Percentiles rank a stretch among this genome's conserved stretches.
Evolutionary conservation across 2,113 vertebrate genomes (phyloP).

Genomic region (Spea bombifrons): DNA sequence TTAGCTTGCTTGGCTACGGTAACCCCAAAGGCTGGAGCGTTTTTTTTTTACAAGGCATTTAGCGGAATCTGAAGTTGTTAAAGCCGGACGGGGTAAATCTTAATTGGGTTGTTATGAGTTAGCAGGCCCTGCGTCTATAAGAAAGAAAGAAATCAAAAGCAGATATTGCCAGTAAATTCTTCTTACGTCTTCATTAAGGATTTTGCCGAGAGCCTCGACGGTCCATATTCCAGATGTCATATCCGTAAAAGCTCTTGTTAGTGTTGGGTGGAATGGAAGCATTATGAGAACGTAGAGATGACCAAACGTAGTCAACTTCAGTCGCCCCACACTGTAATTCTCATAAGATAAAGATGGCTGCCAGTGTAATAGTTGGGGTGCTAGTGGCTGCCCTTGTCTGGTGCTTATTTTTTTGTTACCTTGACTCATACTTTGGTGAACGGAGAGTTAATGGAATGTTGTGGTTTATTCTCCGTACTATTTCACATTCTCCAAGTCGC

Average conservation of each 20-base stretch:
- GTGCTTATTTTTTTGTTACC: neutral
- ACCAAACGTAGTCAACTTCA: no score
- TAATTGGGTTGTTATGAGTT: constrained; percentile 42
- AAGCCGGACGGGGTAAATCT: constrained; percentile 7
- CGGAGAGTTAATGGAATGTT: neutral
- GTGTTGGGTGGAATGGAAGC: neutral
- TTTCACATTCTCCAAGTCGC: neutral
- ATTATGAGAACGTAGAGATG: no score
- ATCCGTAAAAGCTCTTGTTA: constrained; percentile 13
- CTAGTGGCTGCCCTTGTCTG: neutral
- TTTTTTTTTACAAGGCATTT: constrained; percentile 33
- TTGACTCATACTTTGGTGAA: no score
- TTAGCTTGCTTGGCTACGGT: constrained; percentile 13
- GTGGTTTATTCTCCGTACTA: neutral
- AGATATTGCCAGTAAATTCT: constrained; percentile 40
- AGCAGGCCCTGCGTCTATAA: constrained; percentile 29
- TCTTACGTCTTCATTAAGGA: constrained; percentile 43
- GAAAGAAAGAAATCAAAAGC: constrained; percentile 27
- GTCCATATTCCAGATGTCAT: constrained; percentile 45
- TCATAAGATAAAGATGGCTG: no score
- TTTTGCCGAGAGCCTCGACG: constrained; percentile 35
- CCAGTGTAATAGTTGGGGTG: no score
- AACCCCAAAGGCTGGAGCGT: constrained; percentile 7
- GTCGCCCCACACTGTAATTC: no score
- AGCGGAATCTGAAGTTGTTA: constrained; percentile 16